Conservation (phyloP, 2,797 vertebrate genomes). For the Gobionotothen gibberifrons region DNA sequence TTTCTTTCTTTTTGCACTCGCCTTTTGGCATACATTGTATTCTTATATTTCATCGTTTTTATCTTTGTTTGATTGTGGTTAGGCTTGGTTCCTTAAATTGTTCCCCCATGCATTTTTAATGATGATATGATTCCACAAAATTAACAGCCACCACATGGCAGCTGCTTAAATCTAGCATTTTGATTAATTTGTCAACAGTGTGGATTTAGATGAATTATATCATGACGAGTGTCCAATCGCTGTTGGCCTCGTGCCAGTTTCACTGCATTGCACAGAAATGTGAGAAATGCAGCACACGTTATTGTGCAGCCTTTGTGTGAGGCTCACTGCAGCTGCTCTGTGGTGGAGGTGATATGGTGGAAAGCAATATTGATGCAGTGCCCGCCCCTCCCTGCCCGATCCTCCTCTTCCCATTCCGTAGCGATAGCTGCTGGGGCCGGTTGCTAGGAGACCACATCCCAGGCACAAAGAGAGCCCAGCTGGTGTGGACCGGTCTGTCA, state of each 20-base stretch:
- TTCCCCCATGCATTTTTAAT: conserved; percentile 49
- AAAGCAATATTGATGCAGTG: conserved; percentile 82
- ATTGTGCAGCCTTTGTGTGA: conserved; percentile 74
- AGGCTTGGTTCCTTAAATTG: neutral
- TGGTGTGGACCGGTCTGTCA: conserved; percentile 89
- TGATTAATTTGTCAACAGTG: conserved; percentile 31
- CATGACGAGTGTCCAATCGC: conserved; percentile 4
- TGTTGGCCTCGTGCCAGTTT: conserved; percentile 10
- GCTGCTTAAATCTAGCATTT: conserved; percentile 19
- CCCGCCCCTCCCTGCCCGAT: conserved; percentile 81
- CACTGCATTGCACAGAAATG: conserved; percentile 34
- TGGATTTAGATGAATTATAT: conserved; percentile 13
- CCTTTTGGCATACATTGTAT: conserved; percentile 1
- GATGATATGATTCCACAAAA: conserved; percentile 19
- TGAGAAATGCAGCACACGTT: conserved; percentile 35
- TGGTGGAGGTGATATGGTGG: conserved; percentile 77
- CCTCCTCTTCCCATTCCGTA: conserved; percentile 80
- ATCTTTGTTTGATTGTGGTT: conserved; percentile 5
- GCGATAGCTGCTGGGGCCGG: conserved; percentile 89
- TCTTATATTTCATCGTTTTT: conserved; percentile 7
- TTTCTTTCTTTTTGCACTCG: conserved; percentile 19
- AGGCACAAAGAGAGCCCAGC: conserved; percentile 94
- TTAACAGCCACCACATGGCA: conserved; percentile 33
- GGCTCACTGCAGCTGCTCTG: conserved; percentile 72
- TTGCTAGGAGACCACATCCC: conserved; percentile 95